Percentiles rank a stretch among this genome's conserved stretches.
phyloP scores from a whole-genome alignment of 1,140 invertebrate species.

The Pomacea maculata region DNA sequence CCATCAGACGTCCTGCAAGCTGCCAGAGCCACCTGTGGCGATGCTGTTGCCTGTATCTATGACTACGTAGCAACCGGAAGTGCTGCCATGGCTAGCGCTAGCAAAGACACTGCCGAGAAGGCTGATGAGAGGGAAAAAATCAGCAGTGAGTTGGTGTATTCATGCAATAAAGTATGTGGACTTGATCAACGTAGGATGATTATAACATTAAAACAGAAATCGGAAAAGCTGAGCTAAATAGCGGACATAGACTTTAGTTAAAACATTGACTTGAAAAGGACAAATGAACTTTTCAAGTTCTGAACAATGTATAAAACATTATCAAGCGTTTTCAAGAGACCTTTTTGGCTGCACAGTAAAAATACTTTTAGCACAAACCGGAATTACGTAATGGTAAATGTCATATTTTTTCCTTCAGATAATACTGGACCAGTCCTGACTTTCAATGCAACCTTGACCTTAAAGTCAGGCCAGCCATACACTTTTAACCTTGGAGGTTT shows the following conservation, averaged over 20 bases:
- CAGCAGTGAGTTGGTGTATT: constrained; percentile 1
- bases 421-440: background rate
- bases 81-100: background rate
- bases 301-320: no score
- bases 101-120: background rate
- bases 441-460: background rate
- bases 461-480: background rate
- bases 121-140: background rate
- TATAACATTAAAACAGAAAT: background rate
- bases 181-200: background rate
- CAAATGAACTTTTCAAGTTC: background rate
- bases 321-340: no score
- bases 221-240: background rate
- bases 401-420: background rate
- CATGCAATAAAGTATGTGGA: background rate
- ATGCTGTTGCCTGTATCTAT: background rate
- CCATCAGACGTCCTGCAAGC: constrained; percentile 2
- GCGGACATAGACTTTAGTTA: background rate
- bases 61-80: constrained; percentile 16
- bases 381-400: background rate
- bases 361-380: background rate
- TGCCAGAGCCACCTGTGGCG: constrained; percentile 28
- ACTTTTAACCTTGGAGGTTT: background rate
- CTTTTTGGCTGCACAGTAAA: background rate
- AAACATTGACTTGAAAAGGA: background rate